These are phyloP conservation scores for Agrochola lychnidis DNA, from an alignment of 2,888 invertebrate genomes.

Conservation along the genomic window DNA sequence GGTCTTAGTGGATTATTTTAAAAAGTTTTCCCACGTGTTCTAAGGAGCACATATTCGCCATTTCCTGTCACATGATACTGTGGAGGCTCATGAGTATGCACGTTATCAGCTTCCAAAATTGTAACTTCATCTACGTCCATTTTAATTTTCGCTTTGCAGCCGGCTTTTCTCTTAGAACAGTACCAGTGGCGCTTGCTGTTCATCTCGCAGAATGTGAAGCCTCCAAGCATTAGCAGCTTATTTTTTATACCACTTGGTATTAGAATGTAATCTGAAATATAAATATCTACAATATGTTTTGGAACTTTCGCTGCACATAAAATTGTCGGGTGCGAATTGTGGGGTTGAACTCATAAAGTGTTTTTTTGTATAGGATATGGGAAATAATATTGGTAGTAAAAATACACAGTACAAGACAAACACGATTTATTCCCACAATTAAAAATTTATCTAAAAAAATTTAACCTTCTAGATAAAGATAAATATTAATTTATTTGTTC, in stretches of 20 bases:
- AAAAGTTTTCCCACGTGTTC: conserved; percentile 5
- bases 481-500: too few relatives aligned
- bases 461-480: too few relatives aligned
- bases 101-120: conserved; percentile 52
- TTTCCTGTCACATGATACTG: conserved; percentile 51
- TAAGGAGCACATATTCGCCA: conserved; percentile 62
- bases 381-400: background rate
- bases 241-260: conserved; percentile 56
- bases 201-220: conserved; percentile 63
- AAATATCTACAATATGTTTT: background rate
- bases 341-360: too few relatives aligned
- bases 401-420: background rate
- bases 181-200: conserved; percentile 60
- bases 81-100: conserved; percentile 70
- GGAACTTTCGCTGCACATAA: background rate
- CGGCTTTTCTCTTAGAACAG: conserved; percentile 56
- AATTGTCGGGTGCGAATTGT: background rate
- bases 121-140: conserved; percentile 52
- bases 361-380: background rate
- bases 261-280: conserved; percentile 44
- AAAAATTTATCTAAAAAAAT: background rate
- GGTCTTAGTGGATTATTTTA: background rate
- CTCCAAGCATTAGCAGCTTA: conserved; percentile 60
- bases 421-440: background rate
- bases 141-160: conserved; percentile 66